phyloP scores from a whole-genome alignment of 2,888 invertebrate genomes.

The Phyllotreta striolata region DNA sequence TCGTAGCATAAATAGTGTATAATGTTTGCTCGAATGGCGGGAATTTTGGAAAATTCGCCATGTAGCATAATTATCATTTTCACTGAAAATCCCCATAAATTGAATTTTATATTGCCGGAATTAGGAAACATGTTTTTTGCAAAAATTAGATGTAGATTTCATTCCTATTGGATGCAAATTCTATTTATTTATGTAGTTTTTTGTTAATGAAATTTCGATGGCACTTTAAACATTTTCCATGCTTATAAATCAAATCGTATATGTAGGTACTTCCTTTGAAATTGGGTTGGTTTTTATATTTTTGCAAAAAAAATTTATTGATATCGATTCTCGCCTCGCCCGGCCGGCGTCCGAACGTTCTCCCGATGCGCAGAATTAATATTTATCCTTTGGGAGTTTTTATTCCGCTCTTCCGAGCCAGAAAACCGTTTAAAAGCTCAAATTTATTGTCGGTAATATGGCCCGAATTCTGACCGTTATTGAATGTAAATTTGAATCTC shows the following conservation, averaged over 20 bases:
- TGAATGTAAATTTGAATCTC: conserved; percentile 24
- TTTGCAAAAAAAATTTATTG: conserved; percentile 1
- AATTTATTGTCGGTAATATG: conserved; percentile 31
- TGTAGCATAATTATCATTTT: background rate
- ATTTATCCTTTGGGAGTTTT: conserved; percentile 31
- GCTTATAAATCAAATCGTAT: background rate
- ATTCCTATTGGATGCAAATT: too few species aligned
- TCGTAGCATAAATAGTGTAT: conserved; percentile 4
- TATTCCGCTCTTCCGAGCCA: conserved; percentile 25
- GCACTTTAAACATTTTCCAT: too few species aligned
- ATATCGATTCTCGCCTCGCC: conserved; percentile 1
- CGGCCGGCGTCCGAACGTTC: background rate
- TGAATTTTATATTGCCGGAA: background rate
- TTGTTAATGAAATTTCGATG: too few species aligned
- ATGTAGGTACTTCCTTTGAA: background rate
- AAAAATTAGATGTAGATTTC: too few species aligned
- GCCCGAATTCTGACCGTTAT: conserved; percentile 23
- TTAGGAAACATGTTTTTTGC: too few species aligned
- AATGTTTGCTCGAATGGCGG: conserved; percentile 13
- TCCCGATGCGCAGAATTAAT: conserved; percentile 21
- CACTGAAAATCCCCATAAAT: too few species aligned
- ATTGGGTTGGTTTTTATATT: too few species aligned
- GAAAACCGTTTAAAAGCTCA: conserved; percentile 25
- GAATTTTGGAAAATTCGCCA: background rate
- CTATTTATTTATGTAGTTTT: too few species aligned